Evolutionary conservation across 2,797 vertebrate genomes (phyloP).

Genomic region (Eutrigla gurnardus): DNA sequence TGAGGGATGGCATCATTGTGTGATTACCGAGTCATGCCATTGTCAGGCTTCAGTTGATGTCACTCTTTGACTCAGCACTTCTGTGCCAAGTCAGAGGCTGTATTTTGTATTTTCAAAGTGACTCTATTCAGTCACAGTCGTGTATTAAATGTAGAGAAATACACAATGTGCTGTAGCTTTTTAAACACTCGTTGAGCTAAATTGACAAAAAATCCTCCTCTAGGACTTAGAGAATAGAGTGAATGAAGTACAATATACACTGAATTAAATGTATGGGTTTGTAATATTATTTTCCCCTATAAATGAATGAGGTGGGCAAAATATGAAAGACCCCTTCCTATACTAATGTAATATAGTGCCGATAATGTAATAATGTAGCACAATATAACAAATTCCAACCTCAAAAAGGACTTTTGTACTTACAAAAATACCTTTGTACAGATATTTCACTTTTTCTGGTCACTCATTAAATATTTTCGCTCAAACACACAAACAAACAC

Average conservation of each 20-base stretch:
- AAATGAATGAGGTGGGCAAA: slow-evolving; percentile 1
- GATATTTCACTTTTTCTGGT: slow-evolving; percentile 1
- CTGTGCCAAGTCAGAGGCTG: slow-evolving; percentile 28
- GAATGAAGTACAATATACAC: slow-evolving; percentile 3
- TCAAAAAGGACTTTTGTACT: neutral
- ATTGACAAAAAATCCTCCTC: slow-evolving; percentile 2
- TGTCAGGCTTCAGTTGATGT: slow-evolving; percentile 42
- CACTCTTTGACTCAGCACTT: slow-evolving; percentile 47
- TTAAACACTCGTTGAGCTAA: slow-evolving; percentile 28
- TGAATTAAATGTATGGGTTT: neutral
- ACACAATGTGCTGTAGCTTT: slow-evolving; percentile 9
- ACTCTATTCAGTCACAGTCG: slow-evolving; percentile 17
- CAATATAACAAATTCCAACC: neutral
- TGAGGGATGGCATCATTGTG: slow-evolving; percentile 36
- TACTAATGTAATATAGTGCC: neutral
- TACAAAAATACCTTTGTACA: too few species aligned
- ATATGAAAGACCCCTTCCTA: slow-evolving; percentile 10
- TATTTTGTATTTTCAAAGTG: slow-evolving; percentile 47
- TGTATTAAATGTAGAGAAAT: slow-evolving; percentile 22
- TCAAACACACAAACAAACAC: neutral
- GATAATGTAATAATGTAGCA: neutral
- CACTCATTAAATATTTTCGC: neutral
- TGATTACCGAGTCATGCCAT: slow-evolving; percentile 47
- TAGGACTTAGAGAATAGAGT: neutral
- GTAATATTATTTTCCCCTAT: neutral